Evolutionary conservation across 2,888 invertebrate genomes (phyloP).

Genomic region (Copidosoma aretas): DNA sequence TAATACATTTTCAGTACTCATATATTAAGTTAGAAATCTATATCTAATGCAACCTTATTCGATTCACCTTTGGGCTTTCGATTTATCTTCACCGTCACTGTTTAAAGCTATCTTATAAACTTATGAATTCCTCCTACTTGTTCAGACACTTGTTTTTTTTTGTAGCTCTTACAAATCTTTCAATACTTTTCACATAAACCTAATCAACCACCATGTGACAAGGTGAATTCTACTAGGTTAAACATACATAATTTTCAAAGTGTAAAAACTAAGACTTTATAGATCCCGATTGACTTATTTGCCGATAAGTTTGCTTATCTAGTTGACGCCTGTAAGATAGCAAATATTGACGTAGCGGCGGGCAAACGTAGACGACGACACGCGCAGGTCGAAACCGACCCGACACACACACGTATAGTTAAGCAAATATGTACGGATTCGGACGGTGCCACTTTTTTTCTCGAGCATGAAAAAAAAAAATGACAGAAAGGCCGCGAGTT

Average conservation of each 20-base stretch:
- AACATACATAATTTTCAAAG: constrained; percentile 30
- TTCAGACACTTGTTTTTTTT: no score
- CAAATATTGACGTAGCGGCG: constrained; percentile 52
- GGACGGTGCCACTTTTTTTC: constrained; percentile 9
- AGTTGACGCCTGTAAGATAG: constrained; percentile 52
- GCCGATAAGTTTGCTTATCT: constrained; percentile 48
- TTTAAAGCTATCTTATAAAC: no score
- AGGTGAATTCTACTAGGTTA: constrained; percentile 34
- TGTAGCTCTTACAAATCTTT: neutral
- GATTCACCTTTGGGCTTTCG: no score
- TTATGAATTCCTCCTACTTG: no score
- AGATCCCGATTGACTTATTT: constrained; percentile 32
- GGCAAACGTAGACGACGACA: constrained; percentile 44
- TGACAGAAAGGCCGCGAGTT: neutral
- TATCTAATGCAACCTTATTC: no score
- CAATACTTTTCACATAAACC: neutral
- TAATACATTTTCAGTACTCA: no score
- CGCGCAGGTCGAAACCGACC: constrained; percentile 14
- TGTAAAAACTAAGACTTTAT: constrained; percentile 4
- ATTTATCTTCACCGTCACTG: no score
- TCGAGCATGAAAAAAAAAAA: neutral
- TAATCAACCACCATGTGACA: constrained; percentile 12
- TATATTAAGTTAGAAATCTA: no score
- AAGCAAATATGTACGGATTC: constrained; percentile 16
- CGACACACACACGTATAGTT: constrained; percentile 19